These are phyloP conservation scores for Leptopilina syphax DNA, from an alignment of 2,888 invertebrate species.

Conservation along the genomic window DNA sequence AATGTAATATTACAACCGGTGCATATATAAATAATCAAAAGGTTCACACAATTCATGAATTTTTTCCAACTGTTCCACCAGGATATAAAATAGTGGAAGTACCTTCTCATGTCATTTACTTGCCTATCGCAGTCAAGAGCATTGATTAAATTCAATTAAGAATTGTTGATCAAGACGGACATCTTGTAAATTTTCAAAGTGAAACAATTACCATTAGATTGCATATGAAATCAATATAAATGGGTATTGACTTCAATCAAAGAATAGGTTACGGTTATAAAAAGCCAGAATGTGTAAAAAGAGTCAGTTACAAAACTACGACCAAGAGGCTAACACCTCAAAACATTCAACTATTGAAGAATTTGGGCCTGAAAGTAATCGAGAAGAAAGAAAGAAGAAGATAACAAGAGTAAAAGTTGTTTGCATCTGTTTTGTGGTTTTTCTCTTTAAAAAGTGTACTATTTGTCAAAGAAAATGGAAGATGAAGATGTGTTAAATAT, in stretches of 20 bases:
- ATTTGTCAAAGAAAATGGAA: slow-evolving; percentile 19
- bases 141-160: slow-evolving; percentile 56
- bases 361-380: slow-evolving; percentile 49
- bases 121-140: slow-evolving; percentile 42
- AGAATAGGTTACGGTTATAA: slow-evolving; percentile 45
- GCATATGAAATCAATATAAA: slow-evolving; percentile 50
- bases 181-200: slow-evolving; percentile 55
- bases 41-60: slow-evolving; percentile 33
- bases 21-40: slow-evolving; percentile 36
- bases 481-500: slow-evolving; percentile 31
- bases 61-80: slow-evolving; percentile 48
- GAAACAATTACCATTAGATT: slow-evolving; percentile 57
- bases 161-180: slow-evolving; percentile 57
- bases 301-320: slow-evolving; percentile 16
- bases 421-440: background rate
- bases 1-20: slow-evolving; percentile 30
- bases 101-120: slow-evolving; percentile 47
- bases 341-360: slow-evolving; percentile 49
- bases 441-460: background rate
- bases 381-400: background rate
- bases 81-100: slow-evolving; percentile 69
- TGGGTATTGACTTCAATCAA: slow-evolving; percentile 44
- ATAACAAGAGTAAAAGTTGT: background rate
- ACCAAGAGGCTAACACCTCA: slow-evolving; percentile 46
- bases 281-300: slow-evolving; percentile 13